phyloP scores from a whole-genome alignment of 2,113 vertebrate species.

The Onychostoma macrolepis region DNA sequence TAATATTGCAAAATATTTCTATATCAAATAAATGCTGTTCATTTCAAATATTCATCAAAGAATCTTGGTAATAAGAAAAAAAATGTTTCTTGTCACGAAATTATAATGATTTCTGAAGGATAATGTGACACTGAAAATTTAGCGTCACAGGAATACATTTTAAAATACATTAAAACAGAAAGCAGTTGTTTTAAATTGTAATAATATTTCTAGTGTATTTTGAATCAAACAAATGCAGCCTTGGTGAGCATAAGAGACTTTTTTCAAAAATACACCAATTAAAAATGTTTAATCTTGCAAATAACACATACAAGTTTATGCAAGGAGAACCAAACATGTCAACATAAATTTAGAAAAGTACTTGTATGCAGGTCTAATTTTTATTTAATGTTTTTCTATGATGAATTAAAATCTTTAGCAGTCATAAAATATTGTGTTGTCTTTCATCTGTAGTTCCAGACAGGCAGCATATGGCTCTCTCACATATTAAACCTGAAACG shows the following conservation, averaged over 20 bases:
- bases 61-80: background rate
- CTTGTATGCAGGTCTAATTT: background rate
- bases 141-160: background rate
- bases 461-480: slow-evolving; percentile 2
- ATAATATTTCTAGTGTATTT: background rate
- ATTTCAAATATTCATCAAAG: background rate
- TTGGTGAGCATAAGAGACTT: too few species aligned
- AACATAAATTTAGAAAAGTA: background rate
- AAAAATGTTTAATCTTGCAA: background rate
- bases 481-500: background rate
- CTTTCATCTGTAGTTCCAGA: background rate
- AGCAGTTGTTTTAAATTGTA: background rate
- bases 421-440: background rate
- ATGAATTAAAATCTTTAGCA: background rate
- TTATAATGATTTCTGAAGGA: too few species aligned
- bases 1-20: background rate
- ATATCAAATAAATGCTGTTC: background rate
- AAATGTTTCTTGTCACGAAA: too few species aligned
- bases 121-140: too few species aligned
- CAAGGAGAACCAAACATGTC: background rate
- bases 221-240: background rate
- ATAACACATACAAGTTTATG: background rate
- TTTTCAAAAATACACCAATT: too few species aligned
- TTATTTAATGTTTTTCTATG: background rate
- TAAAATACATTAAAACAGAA: background rate